Evolutionary conservation across 1,140 invertebrate genomes (phyloP).

Genomic region (Lysiphlebus fabarum): DNA sequence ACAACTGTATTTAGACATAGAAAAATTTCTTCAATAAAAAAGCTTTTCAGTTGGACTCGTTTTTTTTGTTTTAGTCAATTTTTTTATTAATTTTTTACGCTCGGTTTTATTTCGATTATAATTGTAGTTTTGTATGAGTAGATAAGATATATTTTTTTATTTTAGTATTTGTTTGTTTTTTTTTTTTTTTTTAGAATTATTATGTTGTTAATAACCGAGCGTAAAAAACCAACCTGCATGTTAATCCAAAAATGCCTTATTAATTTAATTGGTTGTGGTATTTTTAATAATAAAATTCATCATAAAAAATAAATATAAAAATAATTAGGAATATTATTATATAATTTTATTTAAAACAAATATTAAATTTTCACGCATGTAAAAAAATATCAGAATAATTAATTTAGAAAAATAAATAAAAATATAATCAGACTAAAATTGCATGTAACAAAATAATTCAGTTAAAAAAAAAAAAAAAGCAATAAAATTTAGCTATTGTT

Average conservation of each 20-base stretch:
- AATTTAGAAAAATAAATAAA: too few species aligned
- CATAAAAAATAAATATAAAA: not conserved
- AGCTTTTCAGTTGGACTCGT: constrained; percentile 52
- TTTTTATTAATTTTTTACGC: constrained; percentile 27
- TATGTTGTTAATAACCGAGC: constrained; percentile 47
- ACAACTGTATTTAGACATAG: constrained; percentile 53
- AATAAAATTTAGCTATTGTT: too few species aligned
- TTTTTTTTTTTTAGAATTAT: not conserved
- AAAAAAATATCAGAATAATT: too few species aligned
- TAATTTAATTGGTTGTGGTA: constrained; percentile 37
- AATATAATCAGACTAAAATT: too few species aligned
- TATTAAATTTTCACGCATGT: not conserved
- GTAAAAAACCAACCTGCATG: constrained; percentile 49
- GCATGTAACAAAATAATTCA: too few species aligned
- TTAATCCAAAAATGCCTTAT: constrained; percentile 43
- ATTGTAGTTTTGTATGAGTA: too few species aligned
- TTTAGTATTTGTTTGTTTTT: not conserved
- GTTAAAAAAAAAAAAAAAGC: too few species aligned
- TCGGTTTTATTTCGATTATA: constrained; percentile 4
- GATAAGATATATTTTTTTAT: constrained; percentile 2
- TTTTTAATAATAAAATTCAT: constrained; percentile 16
- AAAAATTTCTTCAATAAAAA: constrained; percentile 51
- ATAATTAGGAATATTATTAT: not conserved
- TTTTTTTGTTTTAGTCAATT: constrained; percentile 52
- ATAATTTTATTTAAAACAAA: not conserved